Percentiles rank a stretch among this genome's conserved stretches.
Evolutionary conservation across 2,113 vertebrate genomes (phyloP).

Genomic region (Myocastor coypus): DNA sequence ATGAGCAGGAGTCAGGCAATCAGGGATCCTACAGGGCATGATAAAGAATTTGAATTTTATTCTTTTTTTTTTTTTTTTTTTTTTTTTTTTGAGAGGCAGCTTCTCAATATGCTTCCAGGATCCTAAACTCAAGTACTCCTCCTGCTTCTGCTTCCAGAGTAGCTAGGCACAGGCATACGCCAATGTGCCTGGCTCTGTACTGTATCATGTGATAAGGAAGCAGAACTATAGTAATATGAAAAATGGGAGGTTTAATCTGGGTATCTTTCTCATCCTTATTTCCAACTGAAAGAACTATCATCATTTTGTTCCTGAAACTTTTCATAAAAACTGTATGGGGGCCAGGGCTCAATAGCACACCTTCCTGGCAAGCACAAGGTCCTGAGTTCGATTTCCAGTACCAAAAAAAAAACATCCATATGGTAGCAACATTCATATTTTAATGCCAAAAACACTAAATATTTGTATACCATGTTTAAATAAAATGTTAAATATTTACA

Average conservation of each 20-base stretch:
- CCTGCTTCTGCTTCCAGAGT: not conserved
- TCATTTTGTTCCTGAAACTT: conserved; percentile 15
- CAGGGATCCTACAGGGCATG: not conserved
- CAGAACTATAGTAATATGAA: not conserved
- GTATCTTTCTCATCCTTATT: not conserved
- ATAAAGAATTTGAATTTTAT: not conserved
- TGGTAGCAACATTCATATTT: conserved; percentile 60
- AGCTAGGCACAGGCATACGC: not conserved
- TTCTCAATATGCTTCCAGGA: too few species aligned
- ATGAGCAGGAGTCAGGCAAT: not conserved
- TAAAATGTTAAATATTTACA: conserved; percentile 54
- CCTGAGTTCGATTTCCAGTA: too few species aligned
- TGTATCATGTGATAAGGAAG: not conserved
- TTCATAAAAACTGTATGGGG: conserved; percentile 45
- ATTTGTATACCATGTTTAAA: conserved; percentile 59
- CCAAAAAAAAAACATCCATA: not conserved
- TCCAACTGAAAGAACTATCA: not conserved
- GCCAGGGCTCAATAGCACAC: too few species aligned
- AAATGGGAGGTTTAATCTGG: not conserved
- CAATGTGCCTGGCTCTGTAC: not conserved
- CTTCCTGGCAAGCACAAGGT: too few species aligned
- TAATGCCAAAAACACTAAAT: conserved; percentile 71
- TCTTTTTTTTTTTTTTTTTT: not conserved
- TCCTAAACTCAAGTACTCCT: too few species aligned
- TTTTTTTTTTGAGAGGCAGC: not conserved